Percentiles rank a stretch among this genome's conserved stretches.
phyloP scores from a whole-genome alignment of 23 tunicate species.

The Clavelina lepadiformis region DNA sequence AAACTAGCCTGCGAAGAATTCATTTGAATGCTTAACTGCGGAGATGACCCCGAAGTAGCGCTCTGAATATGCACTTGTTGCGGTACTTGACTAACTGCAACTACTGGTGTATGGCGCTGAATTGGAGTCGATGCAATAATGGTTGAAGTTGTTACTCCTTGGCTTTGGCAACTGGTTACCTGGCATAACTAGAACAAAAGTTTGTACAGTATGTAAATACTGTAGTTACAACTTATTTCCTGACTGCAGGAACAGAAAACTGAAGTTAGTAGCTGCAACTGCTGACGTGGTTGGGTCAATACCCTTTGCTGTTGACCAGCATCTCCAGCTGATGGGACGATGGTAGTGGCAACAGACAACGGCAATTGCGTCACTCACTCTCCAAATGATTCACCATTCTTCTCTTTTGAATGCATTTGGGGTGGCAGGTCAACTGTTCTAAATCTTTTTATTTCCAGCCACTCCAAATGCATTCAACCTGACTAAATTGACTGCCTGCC shows the following conservation, averaged over 20 bases:
- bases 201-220: not conserved
- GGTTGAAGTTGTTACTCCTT: constrained; percentile 3
- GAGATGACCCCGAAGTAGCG: too few species aligned
- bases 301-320: constrained; percentile 18
- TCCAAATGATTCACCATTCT: too few species aligned
- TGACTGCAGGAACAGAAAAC: constrained; percentile 1
- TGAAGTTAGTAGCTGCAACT: constrained; percentile 13
- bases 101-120: constrained; percentile 50
- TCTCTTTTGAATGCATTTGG: constrained; percentile 19
- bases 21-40: too few species aligned
- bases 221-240: not conserved
- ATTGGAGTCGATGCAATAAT: constrained; percentile 53
- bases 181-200: not conserved
- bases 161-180: not conserved
- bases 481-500: constrained; percentile 4
- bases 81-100: constrained; percentile 6
- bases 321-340: constrained; percentile 3
- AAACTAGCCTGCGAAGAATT: too few species aligned
- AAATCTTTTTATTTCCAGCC: constrained; percentile 1
- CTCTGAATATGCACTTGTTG: not conserved
- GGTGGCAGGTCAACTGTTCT: not conserved
- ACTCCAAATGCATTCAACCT: constrained; percentile 23
- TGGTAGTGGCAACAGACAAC: constrained; percentile 23
- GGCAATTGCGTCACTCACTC: constrained; percentile 13
- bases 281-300: constrained; percentile 27